These are phyloP conservation scores for Pycnomerus fuliginosus DNA, from an alignment of 2,888 invertebrate genomes.

Conservation along the genomic window DNA sequence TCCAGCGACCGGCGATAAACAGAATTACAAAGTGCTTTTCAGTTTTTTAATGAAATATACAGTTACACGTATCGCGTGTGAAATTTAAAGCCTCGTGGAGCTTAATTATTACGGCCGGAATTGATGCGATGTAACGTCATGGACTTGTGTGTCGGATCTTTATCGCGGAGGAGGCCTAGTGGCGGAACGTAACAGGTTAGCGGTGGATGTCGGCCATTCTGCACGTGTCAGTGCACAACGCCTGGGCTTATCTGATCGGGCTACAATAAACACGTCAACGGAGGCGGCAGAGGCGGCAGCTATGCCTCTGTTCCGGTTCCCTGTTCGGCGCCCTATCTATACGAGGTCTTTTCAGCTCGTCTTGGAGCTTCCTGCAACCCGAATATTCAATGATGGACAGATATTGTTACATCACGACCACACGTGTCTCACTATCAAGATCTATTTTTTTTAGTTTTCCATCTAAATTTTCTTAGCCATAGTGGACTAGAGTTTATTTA, in stretches of 20 bases:
- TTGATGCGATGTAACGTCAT: no score
- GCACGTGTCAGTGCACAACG: slow-evolving; percentile 38
- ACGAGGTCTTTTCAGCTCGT: slow-evolving; percentile 11
- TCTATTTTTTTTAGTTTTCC: no score
- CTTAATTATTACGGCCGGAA: slow-evolving; percentile 10
- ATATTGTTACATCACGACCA: slow-evolving; percentile 18
- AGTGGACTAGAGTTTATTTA: no score
- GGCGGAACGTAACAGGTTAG: slow-evolving; percentile 33
- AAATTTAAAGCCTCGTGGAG: slow-evolving; percentile 5
- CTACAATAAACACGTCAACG: slow-evolving; percentile 38
- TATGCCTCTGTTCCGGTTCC: slow-evolving; percentile 24
- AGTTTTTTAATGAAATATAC: slow-evolving; percentile 17
- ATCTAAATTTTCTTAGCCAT: no score
- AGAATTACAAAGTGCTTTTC: slow-evolving; percentile 20
- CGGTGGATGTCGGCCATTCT: slow-evolving; percentile 35
- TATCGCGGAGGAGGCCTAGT: slow-evolving; percentile 20
- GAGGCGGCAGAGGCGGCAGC: slow-evolving; percentile 23
- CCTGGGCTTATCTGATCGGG: slow-evolving; percentile 32
- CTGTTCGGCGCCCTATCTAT: slow-evolving; percentile 18
- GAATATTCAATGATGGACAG: slow-evolving; percentile 21
- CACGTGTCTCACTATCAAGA: no score
- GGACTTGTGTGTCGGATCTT: slow-evolving; percentile 18
- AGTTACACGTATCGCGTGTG: slow-evolving; percentile 8
- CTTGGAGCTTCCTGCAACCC: slow-evolving; percentile 19
- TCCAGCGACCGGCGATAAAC: slow-evolving; percentile 22